Conservation (phyloP, 2,888 invertebrate species). For the Volucella inanis region DNA sequence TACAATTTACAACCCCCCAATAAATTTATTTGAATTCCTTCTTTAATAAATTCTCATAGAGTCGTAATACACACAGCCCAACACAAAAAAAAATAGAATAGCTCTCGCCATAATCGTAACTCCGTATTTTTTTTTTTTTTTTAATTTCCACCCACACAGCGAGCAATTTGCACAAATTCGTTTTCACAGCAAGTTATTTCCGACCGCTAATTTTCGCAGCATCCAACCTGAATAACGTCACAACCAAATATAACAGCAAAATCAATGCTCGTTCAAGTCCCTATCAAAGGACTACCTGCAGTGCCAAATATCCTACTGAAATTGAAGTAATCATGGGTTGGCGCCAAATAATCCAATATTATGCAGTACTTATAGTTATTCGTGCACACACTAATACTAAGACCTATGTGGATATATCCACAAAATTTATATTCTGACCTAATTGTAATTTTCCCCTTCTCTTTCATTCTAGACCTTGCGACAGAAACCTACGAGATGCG, state of each 20-base stretch:
- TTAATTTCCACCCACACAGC: not conserved
- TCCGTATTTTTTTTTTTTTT: no score
- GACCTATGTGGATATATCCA: not conserved
- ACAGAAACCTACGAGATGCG: slow-evolving; percentile 89
- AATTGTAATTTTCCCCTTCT: slow-evolving; percentile 32
- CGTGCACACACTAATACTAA: not conserved
- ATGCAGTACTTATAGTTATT: slow-evolving; percentile 23
- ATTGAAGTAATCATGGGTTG: not conserved
- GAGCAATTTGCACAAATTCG: not conserved
- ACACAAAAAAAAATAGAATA: no score
- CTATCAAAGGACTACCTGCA: not conserved
- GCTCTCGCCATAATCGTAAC: no score
- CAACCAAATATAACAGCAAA: slow-evolving; percentile 26
- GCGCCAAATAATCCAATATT: slow-evolving; percentile 33
- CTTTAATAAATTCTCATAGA: no score
- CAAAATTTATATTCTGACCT: slow-evolving; percentile 21
- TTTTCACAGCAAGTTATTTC: slow-evolving; percentile 7
- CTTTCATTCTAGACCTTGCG: slow-evolving; percentile 86
- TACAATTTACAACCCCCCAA: no score
- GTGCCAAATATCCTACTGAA: not conserved
- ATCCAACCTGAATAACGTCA: not conserved
- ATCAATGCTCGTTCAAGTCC: slow-evolving; percentile 19
- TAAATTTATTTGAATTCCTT: no score
- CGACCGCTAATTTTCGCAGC: slow-evolving; percentile 1
- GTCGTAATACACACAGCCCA: no score